Evolutionary conservation across 1,140 invertebrate species (phyloP).

Genomic region (Calliopsis andreniformis): DNA sequence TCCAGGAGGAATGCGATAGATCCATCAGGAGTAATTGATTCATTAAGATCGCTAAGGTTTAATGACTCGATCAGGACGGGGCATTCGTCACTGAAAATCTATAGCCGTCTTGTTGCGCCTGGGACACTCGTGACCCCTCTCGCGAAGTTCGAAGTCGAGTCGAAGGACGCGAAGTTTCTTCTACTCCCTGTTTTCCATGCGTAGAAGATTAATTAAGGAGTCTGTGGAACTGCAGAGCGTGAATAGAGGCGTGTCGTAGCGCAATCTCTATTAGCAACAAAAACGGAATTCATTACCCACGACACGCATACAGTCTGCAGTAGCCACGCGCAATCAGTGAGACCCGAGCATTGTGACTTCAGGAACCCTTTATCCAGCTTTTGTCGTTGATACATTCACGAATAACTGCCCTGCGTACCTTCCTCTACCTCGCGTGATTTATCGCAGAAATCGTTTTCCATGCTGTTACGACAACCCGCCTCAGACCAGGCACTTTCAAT

Average conservation of each 20-base stretch:
- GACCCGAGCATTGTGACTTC: background rate
- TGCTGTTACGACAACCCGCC: background rate
- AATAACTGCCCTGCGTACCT: background rate
- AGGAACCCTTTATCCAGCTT: background rate
- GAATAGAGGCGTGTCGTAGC: constrained; percentile 3
- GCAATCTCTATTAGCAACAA: background rate
- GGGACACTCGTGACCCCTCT: too few species aligned
- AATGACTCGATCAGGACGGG: constrained; percentile 24
- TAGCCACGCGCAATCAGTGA: background rate
- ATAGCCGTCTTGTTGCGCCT: constrained; percentile 18
- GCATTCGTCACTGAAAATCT: constrained; percentile 8
- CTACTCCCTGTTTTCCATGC: constrained; percentile 43
- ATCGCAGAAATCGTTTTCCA: constrained; percentile 1
- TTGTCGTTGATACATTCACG: background rate
- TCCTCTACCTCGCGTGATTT: background rate
- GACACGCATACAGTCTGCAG: constrained; percentile 2
- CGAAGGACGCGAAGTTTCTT: constrained; percentile 1
- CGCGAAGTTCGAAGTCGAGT: background rate
- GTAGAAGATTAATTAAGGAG: constrained; percentile 34
- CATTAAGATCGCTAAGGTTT: constrained; percentile 45
- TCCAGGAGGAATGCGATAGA: constrained; percentile 43
- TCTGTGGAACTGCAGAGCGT: background rate
- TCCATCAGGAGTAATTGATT: constrained; percentile 62
- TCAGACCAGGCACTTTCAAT: constrained; percentile 10
- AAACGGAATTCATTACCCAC: constrained; percentile 1